phyloP scores from a whole-genome alignment of 2,888 invertebrate genomes.

The Apodemia hepburni region DNA sequence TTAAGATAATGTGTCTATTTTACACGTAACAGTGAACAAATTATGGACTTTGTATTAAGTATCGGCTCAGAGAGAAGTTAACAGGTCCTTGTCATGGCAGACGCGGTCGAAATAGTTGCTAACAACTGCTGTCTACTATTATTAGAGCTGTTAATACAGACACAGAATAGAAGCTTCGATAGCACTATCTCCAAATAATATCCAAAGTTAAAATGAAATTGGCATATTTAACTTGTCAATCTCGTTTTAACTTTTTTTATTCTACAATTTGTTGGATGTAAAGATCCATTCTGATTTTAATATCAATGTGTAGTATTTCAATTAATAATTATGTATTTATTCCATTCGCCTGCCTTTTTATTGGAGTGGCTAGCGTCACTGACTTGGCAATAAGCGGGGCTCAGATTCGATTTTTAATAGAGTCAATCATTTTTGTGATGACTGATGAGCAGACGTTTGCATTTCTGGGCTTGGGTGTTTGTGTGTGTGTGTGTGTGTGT shows the following conservation, averaged over 20 bases:
- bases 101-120: constrained; percentile 6
- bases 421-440: too few species aligned
- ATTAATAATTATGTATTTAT: too few species aligned
- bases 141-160: constrained; percentile 5
- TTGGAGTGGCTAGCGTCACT: too few species aligned
- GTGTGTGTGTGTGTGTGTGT: too few species aligned
- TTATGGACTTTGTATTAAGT: not conserved
- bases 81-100: constrained; percentile 8
- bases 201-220: too few species aligned
- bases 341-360: too few species aligned
- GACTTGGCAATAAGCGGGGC: not conserved
- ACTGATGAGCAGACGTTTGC: too few species aligned
- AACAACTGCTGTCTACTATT: constrained; percentile 8
- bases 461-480: too few species aligned
- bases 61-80: not conserved
- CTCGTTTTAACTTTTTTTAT: not conserved
- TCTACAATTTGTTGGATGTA: not conserved
- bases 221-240: not conserved
- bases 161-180: not conserved
- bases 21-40: not conserved
- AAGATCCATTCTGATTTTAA: too few species aligned
- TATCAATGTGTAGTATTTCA: too few species aligned
- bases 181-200: too few species aligned
- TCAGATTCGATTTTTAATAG: not conserved
- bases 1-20: not conserved